phyloP scores from a whole-genome alignment of 2,888 invertebrate genomes.

The Antheraea yamamai region DNA sequence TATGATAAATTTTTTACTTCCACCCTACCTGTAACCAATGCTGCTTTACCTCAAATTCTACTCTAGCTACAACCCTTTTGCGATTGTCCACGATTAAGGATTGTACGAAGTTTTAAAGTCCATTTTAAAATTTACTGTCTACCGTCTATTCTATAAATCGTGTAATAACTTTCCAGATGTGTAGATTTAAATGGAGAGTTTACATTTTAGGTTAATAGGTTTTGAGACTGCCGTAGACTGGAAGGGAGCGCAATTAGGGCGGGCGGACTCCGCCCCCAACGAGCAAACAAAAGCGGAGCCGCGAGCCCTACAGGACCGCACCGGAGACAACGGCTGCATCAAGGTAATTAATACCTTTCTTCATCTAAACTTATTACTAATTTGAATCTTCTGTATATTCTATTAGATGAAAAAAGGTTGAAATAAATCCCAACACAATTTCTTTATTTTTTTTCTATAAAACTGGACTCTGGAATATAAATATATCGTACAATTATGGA shows the following conservation, averaged over 20 bases:
- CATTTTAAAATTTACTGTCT: neutral
- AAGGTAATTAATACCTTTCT: slow-evolving; percentile 48
- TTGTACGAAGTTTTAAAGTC: neutral
- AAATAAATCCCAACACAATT: too few relatives aligned
- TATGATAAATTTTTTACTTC: too few relatives aligned
- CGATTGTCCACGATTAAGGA: too few relatives aligned
- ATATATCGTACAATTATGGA: too few relatives aligned
- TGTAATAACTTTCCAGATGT: neutral
- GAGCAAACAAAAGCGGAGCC: slow-evolving; percentile 41
- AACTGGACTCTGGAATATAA: too few relatives aligned
- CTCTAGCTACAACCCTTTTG: too few relatives aligned
- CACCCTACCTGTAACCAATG: too few relatives aligned
- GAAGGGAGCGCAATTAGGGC: slow-evolving; percentile 56
- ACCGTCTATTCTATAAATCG: neutral
- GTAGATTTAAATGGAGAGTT: neutral
- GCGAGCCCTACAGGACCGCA: slow-evolving; percentile 48
- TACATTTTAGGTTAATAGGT: slow-evolving; percentile 52
- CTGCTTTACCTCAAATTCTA: too few relatives aligned
- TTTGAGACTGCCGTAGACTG: slow-evolving; percentile 55
- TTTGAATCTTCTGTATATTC: too few relatives aligned
- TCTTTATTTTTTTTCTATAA: too few relatives aligned
- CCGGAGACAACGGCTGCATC: slow-evolving; percentile 48
- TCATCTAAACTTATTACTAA: neutral
- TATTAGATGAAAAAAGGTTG: too few relatives aligned
- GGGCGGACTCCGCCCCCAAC: slow-evolving; percentile 48